Base-by-base conservation (phyloP, 2,888 invertebrate genomes). In the Cantharis lateralis region DNA sequence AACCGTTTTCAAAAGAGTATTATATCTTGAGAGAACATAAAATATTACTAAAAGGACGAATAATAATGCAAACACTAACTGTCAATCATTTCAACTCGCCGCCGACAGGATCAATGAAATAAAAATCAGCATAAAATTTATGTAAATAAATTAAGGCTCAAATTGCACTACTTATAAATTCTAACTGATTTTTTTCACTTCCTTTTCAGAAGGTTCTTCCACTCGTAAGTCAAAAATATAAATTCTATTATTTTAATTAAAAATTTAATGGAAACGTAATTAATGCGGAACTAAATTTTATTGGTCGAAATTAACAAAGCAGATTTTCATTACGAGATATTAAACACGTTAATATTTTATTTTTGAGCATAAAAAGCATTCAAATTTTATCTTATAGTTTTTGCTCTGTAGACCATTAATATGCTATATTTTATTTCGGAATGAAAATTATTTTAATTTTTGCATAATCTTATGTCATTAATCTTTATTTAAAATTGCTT, bases 1-100 rank as follows among this genome's bases (percentile, higher is more conserved):
- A 74, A 78, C 75, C 62, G 20, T 48, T 71, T 74, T 71, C 63
- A 74, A 74, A 72, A 74, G 26, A 62, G 74, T 15, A 74, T 79
- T 79, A 70, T 79, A 68, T 76, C 68, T 76, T 48, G 66, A 74
- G 20, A 73, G 75, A 70, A 75, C 72, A 77, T 75, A 79, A 75
- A 77, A 79, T 74, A 75, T 72, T 74, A 63, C 75, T 26, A 70
- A 77, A 70, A 74, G 78, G 70, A 69, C 75, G 72, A 75, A 78
- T 75, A 78, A 78, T 78, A 78, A 75, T 62, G 70, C 73, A 69
- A 72, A 74, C 79, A 79, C 79, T 79, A 69, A 61, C 79, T 75
- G 79, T 79, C 79, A 79, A 79, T 79, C 79, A 79, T 68, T 75
- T 62, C 28, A 32, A 71, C 13, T 74, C 48, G 72, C 63, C 71